These are phyloP conservation scores for Drosophila malerkotliana DNA, from an alignment of 1,140 invertebrate species.

Conservation along the genomic window DNA sequence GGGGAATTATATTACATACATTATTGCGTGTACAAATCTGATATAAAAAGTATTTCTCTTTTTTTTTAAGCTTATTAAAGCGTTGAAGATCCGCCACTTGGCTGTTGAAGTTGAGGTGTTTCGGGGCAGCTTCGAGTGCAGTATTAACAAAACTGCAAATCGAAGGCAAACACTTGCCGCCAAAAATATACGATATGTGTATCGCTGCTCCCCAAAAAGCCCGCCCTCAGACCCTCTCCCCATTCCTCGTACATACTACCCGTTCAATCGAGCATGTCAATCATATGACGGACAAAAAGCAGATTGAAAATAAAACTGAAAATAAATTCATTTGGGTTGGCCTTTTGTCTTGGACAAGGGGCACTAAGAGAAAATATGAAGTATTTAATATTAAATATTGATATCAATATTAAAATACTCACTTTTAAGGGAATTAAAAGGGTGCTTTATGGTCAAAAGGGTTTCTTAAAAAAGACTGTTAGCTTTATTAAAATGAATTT, in stretches of 20 bases:
- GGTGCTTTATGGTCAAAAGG: too few relatives aligned
- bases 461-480: too few relatives aligned
- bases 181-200: conserved; percentile 45
- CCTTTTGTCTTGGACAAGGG: conserved; percentile 14
- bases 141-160: conserved; percentile 54
- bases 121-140: conserved; percentile 32
- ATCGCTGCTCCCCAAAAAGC: conserved; percentile 7
- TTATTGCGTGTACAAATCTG: conserved; percentile 36
- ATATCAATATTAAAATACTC: too few relatives aligned
- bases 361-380: conserved; percentile 14
- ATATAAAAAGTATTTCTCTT: conserved; percentile 17
- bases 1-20: too few relatives aligned
- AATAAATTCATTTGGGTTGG: conserved; percentile 40
- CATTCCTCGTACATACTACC: conserved; percentile 3
- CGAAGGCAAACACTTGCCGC: conserved; percentile 46
- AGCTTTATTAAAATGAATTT: too few relatives aligned
- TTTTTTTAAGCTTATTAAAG: conserved; percentile 19
- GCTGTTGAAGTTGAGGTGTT: conserved; percentile 19
- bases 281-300: conserved; percentile 47
- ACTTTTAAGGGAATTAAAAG: too few relatives aligned
- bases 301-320: conserved; percentile 48
- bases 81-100: conserved; percentile 11
- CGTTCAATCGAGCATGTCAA: conserved; percentile 52
- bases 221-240: neutral
- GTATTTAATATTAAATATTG: too few relatives aligned